Evolutionary conservation across 1,140 invertebrate species (phyloP).

Genomic region (Phortica variegata): DNA sequence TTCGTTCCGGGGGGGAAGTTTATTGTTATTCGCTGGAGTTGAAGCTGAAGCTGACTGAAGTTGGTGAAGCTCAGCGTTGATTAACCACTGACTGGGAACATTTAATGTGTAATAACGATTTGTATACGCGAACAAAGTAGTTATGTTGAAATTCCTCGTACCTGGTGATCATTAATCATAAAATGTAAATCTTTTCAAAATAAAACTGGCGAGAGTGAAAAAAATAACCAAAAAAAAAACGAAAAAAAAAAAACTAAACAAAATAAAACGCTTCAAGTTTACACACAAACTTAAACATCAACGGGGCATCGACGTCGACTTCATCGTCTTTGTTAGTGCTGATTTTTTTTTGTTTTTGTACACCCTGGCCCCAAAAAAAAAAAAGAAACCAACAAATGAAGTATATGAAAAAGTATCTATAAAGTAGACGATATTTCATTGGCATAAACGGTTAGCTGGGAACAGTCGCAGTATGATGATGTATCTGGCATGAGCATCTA

Average conservation of each 20-base stretch:
- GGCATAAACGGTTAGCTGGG: slow-evolving; percentile 39
- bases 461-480: slow-evolving; percentile 15
- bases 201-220: slow-evolving; percentile 19
- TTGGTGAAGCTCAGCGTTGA: slow-evolving; percentile 31
- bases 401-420: slow-evolving; percentile 10
- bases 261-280: background rate
- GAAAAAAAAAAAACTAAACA: slow-evolving; percentile 14
- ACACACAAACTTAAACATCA: no score
- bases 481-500: slow-evolving; percentile 20
- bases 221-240: background rate
- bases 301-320: no score
- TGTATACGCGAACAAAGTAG: slow-evolving; percentile 54
- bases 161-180: slow-evolving; percentile 45
- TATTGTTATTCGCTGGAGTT: no score
- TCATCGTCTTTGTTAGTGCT: background rate
- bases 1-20: no score
- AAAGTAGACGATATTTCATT: slow-evolving; percentile 44
- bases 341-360: no score
- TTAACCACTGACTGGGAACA: slow-evolving; percentile 57
- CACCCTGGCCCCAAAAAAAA: no score
- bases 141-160: slow-evolving; percentile 51
- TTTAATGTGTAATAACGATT: slow-evolving; percentile 58
- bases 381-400: no score
- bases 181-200: slow-evolving; percentile 47
- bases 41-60: no score